phyloP scores from a whole-genome alignment of 2,113 vertebrate species.

The Gymnocephalus cernua region DNA sequence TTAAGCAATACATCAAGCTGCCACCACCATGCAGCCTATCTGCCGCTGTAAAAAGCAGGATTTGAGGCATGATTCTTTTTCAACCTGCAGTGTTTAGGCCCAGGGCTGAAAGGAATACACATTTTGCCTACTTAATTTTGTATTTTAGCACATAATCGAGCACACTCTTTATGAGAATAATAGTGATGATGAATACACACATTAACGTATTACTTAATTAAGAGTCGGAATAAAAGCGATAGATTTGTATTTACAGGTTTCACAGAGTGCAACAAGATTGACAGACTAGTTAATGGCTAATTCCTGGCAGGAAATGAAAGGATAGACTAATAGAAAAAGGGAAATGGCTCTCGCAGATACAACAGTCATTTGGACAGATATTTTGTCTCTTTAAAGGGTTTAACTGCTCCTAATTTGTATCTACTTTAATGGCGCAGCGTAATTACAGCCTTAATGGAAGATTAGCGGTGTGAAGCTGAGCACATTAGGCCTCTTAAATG shows the following conservation, averaged over 20 bases:
- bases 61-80: conserved; percentile 10
- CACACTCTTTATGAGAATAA: conserved; percentile 13
- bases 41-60: background rate
- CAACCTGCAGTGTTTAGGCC: conserved; percentile 23
- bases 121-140: background rate
- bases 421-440: conserved; percentile 76
- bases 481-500: conserved; percentile 70
- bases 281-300: conserved; percentile 59
- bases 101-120: background rate
- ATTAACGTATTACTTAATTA: conserved; percentile 57
- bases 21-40: conserved; percentile 29
- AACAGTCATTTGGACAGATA: conserved; percentile 40
- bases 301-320: conserved; percentile 61
- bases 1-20: conserved; percentile 62
- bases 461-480: conserved; percentile 73
- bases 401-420: conserved; percentile 82
- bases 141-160: background rate
- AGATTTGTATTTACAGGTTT: conserved; percentile 50
- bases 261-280: conserved; percentile 36
- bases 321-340: conserved; percentile 33
- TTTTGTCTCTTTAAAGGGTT: conserved; percentile 76
- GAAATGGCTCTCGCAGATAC: conserved; percentile 56
- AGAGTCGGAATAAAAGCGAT: conserved; percentile 41
- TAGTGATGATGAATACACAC: conserved; percentile 57
- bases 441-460: conserved; percentile 79